Conservation (phyloP, 2,797 vertebrate genomes). For the Somateria mollissima region DNA sequence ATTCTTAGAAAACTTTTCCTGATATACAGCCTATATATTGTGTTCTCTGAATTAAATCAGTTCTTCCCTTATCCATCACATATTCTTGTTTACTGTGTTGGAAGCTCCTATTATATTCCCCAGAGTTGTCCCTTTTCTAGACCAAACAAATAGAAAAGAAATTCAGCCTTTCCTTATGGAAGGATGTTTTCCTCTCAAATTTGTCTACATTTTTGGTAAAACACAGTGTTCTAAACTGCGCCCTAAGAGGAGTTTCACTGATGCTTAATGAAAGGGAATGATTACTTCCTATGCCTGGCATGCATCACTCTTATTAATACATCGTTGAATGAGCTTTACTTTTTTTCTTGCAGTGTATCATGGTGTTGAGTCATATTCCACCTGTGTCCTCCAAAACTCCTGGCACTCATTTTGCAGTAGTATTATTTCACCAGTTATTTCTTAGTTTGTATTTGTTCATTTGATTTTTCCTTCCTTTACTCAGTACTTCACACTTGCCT, state of each 20-base stretch:
- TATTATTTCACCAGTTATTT: neutral
- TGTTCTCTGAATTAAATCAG: neutral
- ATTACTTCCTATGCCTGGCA: neutral
- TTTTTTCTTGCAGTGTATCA: slow-evolving; percentile 17
- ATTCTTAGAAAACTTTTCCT: slow-evolving; percentile 31
- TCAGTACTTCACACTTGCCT: neutral
- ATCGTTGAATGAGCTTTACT: neutral
- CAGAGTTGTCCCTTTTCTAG: neutral
- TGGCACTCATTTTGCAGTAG: neutral
- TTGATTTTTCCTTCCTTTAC: neutral
- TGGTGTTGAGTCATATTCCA: slow-evolving; percentile 27
- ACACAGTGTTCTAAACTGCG: neutral
- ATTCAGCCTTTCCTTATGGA: neutral
- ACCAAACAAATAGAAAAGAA: neutral
- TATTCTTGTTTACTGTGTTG: neutral
- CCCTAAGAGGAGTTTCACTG: neutral
- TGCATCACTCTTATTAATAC: neutral
- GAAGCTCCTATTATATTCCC: neutral
- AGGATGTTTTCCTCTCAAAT: neutral
- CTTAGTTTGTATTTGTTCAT: neutral
- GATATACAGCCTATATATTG: neutral
- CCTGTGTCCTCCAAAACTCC: neutral
- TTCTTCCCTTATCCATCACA: neutral
- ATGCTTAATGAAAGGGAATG: slow-evolving; percentile 11
- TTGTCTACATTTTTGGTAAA: slow-evolving; percentile 2